These are phyloP conservation scores for Aporrectodea caliginosa DNA, from an alignment of 1,140 invertebrate species.

Conservation along the genomic window DNA sequence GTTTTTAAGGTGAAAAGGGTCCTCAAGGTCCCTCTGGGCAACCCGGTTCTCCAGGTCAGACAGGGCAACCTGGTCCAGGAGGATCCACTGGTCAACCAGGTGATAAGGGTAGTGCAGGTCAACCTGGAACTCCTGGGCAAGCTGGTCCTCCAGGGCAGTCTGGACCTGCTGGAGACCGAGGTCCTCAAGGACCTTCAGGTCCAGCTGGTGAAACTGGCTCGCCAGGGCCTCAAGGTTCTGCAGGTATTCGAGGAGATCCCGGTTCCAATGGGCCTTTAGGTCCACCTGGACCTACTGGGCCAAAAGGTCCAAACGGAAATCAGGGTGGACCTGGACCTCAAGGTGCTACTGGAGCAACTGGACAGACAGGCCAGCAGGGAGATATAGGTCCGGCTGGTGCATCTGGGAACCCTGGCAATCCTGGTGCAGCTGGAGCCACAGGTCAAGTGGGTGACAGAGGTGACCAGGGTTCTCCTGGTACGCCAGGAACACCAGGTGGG, in stretches of 20 bases:
- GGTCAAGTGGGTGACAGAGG: conserved; percentile 3
- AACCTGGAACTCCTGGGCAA: conserved; percentile 22
- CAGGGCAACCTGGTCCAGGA: not conserved
- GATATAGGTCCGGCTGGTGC: not conserved
- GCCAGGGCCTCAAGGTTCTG: conserved; percentile 9
- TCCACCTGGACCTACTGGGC: conserved; percentile 5
- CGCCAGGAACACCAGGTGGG: conserved; percentile 35
- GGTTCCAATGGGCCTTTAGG: not conserved
- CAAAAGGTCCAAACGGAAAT: conserved; percentile 18
- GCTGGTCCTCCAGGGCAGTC: not conserved
- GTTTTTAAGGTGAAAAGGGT: conserved; percentile 21
- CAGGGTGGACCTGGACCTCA: not conserved
- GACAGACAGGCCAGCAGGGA: not conserved
- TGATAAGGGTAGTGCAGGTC: not conserved
- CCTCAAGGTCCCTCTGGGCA: conserved; percentile 1
- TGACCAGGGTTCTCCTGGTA: conserved; percentile 13
- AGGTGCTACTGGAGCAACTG: conserved; percentile 12
- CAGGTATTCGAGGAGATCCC: not conserved
- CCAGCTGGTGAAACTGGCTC: conserved; percentile 8
- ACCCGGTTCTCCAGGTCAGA: not conserved
- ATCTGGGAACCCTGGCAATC: conserved; percentile 8
- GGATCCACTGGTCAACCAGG: conserved; percentile 9
- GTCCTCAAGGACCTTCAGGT: conserved; percentile 8
- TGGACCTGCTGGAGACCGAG: not conserved
- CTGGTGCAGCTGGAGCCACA: conserved; percentile 1